Evolutionary conservation across 2,888 invertebrate species (phyloP).

Genomic region (Cerastis rubricosa): DNA sequence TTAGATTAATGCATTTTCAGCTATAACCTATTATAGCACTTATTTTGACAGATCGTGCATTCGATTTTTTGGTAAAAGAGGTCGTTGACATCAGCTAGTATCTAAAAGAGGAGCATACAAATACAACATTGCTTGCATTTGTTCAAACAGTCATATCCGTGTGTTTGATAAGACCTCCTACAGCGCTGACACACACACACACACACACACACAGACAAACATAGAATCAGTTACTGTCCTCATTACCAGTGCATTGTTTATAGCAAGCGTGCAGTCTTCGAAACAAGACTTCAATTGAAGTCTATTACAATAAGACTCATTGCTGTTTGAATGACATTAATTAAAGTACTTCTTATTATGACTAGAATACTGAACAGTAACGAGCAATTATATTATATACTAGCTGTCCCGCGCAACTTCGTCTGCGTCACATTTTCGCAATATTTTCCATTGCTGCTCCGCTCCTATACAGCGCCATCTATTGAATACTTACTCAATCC

Average conservation of each 20-base stretch:
- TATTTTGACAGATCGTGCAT: too few species aligned
- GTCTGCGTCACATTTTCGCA: too few species aligned
- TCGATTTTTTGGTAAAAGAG: too few species aligned
- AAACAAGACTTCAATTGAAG: not conserved
- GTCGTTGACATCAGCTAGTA: not conserved
- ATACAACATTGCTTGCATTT: not conserved
- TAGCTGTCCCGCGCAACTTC: too few species aligned
- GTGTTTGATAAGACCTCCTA: not conserved
- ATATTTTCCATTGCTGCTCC: too few species aligned
- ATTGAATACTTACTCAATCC: too few species aligned
- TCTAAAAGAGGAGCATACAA: not conserved
- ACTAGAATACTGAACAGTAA: too few species aligned
- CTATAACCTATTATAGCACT: too few species aligned
- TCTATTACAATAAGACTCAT: not conserved
- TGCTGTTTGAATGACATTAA: not conserved
- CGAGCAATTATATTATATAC: too few species aligned
- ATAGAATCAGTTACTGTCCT: not conserved
- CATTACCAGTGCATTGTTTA: not conserved
- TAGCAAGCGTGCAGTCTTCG: not conserved
- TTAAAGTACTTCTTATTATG: too few species aligned
- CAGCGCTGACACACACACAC: not conserved
- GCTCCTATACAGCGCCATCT: too few species aligned
- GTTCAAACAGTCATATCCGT: not conserved
- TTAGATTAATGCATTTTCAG: too few species aligned
- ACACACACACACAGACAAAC: not conserved